Evolutionary conservation across 2,113 vertebrate species (phyloP), one percentile per base, ranked within the genome.

Genomic region (Gopherus evgoodei): DNA sequence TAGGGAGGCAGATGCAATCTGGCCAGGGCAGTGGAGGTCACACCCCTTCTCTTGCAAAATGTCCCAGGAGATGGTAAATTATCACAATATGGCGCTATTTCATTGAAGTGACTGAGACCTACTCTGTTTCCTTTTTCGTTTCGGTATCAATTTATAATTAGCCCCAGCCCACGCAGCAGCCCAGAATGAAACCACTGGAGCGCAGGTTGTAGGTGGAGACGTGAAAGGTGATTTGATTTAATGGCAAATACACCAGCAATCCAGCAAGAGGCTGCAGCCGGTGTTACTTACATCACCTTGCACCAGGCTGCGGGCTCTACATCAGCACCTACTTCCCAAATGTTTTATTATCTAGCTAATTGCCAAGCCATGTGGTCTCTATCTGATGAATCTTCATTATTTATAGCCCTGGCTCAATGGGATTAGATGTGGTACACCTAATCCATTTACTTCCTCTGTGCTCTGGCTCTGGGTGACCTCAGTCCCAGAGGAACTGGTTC

Each of bases 391-490:
- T 93, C 93, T 0, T 86, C 79, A 89, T 91, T 97, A 98, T 97
- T 96, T 96, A 95, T 97, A 95, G 88, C 50, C 84, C 86, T 0
- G 1, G 94, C 87, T 95, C 44, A 92, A 86, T 0, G 0, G 93
- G 97, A 98, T 98, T 98, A 97, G 94, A 83, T 89, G 90, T 35
- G 93, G 57, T 88, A 93, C 76, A 29, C 57, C 83, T 97, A 97
- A 98, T 97, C 96, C 95, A 83, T 10, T 72, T 6, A 21, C 24
- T 75, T 94, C 93, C 65, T 83, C 86, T 24, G 8, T 27, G 24
- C 54, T 79, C 19, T 8, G 3, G 69, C 94, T 88, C 88, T 14
- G 19, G 52, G 86, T 97, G 95, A 95, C 97, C 96, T 94, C 90
- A 91, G 89, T 93, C 90, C 89, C 8, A 42, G 35, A 57, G 50